Evolutionary conservation across 2,888 invertebrate genomes (phyloP).

Genomic region (Standfussiana lucernea): DNA sequence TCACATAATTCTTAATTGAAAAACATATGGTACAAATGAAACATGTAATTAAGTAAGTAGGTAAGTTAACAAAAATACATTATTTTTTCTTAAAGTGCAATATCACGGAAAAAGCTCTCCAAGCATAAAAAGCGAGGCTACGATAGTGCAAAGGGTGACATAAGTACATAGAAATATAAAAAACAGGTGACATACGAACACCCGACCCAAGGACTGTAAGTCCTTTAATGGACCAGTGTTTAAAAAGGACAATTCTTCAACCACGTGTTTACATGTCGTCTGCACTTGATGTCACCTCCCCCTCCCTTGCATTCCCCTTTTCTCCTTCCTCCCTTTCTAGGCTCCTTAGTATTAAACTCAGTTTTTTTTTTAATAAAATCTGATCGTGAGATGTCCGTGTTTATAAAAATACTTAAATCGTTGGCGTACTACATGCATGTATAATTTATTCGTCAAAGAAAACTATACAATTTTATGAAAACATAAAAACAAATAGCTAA

Average conservation of each 20-base stretch:
- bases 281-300: conserved; percentile 8
- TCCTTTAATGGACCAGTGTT: conserved; percentile 35
- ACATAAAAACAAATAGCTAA: conserved; percentile 5
- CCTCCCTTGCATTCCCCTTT: no score
- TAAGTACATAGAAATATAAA: no score
- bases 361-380: background rate
- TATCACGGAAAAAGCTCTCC: background rate
- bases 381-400: conserved; percentile 14
- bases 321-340: background rate
- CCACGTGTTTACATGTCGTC: conserved; percentile 45
- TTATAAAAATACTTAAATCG: conserved; percentile 15
- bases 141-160: background rate
- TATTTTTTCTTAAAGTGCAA: background rate
- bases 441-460: conserved; percentile 24
- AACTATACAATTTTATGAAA: conserved; percentile 23
- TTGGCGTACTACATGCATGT: conserved; percentile 38
- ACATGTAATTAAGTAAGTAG: background rate
- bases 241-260: conserved; percentile 26
- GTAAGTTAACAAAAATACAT: background rate
- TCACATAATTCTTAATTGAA: background rate
- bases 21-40: background rate
- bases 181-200: background rate
- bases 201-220: background rate
- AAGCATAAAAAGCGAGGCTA: conserved; percentile 10
- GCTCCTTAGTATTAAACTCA: background rate